Conservation (phyloP, 2,888 invertebrate species). For the Galerucella calmariensis region DNA sequence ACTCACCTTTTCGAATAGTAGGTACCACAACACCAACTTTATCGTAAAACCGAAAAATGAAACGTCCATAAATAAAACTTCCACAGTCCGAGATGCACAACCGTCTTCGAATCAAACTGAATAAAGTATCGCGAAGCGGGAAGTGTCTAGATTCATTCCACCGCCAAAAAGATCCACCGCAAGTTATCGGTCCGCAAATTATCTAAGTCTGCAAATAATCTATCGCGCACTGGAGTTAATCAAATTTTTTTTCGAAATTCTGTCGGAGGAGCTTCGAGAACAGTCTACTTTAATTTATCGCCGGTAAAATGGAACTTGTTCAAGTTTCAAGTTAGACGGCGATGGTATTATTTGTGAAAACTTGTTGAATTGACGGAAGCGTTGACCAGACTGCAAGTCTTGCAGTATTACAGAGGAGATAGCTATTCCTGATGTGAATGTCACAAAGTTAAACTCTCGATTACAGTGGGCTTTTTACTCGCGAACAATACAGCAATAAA, state of each 20-base stretch:
- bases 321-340: not conserved
- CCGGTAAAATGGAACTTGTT: not conserved
- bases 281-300: not conserved
- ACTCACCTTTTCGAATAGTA: not conserved
- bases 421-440: conserved; percentile 24
- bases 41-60: not conserved
- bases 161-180: conserved; percentile 14
- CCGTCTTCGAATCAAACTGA: conserved; percentile 15
- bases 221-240: not conserved
- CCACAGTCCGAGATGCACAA: conserved; percentile 3
- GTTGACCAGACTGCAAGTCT: conserved; percentile 37
- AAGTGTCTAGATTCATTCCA: conserved; percentile 7
- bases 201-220: conserved; percentile 6
- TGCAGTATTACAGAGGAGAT: conserved; percentile 20
- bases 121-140: conserved; percentile 11
- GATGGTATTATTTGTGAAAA: not conserved
- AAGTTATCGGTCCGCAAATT: conserved; percentile 15
- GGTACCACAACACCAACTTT: not conserved
- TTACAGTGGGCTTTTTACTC: conserved; percentile 3
- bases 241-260: not conserved
- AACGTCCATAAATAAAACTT: not conserved
- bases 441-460: conserved; percentile 14
- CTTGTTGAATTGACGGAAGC: conserved; percentile 5
- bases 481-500: conserved; percentile 12
- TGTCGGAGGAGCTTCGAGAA: not conserved